Conservation (phyloP, 2,888 invertebrate genomes). For the Panzeria rudis region DNA sequence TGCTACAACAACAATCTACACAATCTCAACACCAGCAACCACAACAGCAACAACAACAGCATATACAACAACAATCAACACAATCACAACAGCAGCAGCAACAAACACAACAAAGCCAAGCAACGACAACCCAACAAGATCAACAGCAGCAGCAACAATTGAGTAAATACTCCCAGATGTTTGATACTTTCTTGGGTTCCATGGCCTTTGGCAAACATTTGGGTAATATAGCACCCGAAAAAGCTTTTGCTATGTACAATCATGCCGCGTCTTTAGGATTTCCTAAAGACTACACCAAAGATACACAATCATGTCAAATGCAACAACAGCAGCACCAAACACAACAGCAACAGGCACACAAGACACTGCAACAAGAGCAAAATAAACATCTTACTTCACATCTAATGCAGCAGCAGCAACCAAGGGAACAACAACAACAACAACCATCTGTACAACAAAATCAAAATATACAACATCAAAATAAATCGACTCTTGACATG, state of each 20-base stretch:
- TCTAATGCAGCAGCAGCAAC: slow-evolving; percentile 74
- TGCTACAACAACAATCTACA: slow-evolving; percentile 48
- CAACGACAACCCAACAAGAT: slow-evolving; percentile 68
- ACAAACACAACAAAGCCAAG: slow-evolving; percentile 70
- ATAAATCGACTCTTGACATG: slow-evolving; percentile 64
- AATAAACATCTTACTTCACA: slow-evolving; percentile 73
- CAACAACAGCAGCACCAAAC: slow-evolving; percentile 74
- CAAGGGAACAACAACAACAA: slow-evolving; percentile 61
- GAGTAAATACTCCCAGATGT: slow-evolving; percentile 81
- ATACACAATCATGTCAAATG: slow-evolving; percentile 75
- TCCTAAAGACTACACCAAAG: slow-evolving; percentile 81
- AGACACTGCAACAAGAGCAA: slow-evolving; percentile 67
- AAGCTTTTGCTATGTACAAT: slow-evolving; percentile 84
- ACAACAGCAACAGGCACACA: slow-evolving; percentile 66
- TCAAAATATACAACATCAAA: slow-evolving; percentile 71
- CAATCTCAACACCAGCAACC: slow-evolving; percentile 59
- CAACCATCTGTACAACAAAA: slow-evolving; percentile 74
- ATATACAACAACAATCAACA: slow-evolving; percentile 76
- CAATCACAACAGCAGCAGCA: slow-evolving; percentile 71
- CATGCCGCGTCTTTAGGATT: slow-evolving; percentile 83
- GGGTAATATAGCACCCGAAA: slow-evolving; percentile 81
- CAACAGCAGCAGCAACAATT: slow-evolving; percentile 75
- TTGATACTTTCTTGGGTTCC: slow-evolving; percentile 82
- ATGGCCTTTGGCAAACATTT: slow-evolving; percentile 81
- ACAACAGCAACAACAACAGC: slow-evolving; percentile 73